Conservation (phyloP, 2,113 vertebrate genomes). For the Tyrannus savana region DNA sequence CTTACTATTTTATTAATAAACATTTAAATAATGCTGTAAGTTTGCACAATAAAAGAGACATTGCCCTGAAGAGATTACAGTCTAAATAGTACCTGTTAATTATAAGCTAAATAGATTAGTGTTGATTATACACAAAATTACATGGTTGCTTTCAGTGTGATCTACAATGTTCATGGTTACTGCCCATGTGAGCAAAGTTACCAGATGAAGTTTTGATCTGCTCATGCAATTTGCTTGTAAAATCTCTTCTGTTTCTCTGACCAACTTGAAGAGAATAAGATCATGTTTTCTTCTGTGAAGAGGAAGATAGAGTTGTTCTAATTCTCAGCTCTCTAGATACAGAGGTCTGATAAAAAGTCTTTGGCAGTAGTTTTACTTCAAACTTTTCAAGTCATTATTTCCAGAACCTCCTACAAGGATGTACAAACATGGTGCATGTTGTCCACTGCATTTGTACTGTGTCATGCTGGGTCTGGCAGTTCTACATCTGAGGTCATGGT, state of each 20-base stretch:
- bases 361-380: not conserved
- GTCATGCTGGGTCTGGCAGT: not conserved
- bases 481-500: not conserved
- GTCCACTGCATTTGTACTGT: not conserved
- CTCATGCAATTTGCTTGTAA: not conserved
- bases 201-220: not conserved
- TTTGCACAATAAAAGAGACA: not conserved
- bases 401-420: not conserved
- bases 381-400: not conserved
- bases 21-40: not conserved
- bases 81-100: conserved; percentile 11
- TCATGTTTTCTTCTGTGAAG: not conserved
- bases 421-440: fast-evolving
- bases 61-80: not conserved
- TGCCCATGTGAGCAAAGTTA: not conserved
- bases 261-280: not conserved
- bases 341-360: not conserved
- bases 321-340: not conserved
- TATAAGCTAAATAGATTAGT: not conserved
- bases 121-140: not conserved
- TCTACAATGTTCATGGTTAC: not conserved
- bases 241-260: not conserved
- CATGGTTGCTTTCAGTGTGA: not conserved
- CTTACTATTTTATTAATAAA: conserved; percentile 14
- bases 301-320: not conserved